Conservation (phyloP, 2,888 invertebrate genomes). For the Trichopria drosophilae region DNA sequence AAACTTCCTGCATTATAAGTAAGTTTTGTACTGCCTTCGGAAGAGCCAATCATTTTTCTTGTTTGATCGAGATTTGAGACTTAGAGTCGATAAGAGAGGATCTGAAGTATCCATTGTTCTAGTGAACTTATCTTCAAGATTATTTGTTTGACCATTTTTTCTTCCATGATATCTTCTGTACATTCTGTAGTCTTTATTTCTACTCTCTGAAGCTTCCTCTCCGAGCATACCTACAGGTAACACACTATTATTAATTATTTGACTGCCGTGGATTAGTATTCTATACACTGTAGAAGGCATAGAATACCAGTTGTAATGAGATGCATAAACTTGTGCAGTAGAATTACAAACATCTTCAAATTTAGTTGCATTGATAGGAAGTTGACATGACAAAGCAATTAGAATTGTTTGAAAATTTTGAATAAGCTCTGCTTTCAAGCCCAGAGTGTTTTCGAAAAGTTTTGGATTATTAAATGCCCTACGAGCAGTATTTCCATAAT, state of each 20-base stretch:
- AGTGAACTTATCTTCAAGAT: neutral
- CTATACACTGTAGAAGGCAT: neutral
- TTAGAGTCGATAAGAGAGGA: neutral
- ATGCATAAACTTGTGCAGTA: neutral
- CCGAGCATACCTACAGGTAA: neutral
- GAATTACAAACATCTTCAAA: no score
- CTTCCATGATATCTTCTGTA: neutral
- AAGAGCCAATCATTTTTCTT: neutral
- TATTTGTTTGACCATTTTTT: neutral
- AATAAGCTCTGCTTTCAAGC: slow-evolving; percentile 1
- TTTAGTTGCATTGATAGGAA: no score
- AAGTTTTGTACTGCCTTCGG: neutral
- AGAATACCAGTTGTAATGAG: slow-evolving; percentile 1
- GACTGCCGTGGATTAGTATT: no score
- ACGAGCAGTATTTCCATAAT: neutral
- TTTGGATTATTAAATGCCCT: slow-evolving; percentile 4
- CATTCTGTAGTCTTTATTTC: no score
- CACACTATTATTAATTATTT: neutral
- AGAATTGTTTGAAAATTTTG: neutral
- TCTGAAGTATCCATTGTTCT: neutral
- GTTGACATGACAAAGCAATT: neutral
- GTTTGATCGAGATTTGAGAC: neutral
- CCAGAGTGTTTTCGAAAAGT: neutral
- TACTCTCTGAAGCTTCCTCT: no score
- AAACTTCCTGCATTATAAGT: neutral